A percentile compares a stretch with the other conserved stretches of the same genome.
Conservation (phyloP, 2,113 vertebrate species). For the Sturnus vulgaris region DNA sequence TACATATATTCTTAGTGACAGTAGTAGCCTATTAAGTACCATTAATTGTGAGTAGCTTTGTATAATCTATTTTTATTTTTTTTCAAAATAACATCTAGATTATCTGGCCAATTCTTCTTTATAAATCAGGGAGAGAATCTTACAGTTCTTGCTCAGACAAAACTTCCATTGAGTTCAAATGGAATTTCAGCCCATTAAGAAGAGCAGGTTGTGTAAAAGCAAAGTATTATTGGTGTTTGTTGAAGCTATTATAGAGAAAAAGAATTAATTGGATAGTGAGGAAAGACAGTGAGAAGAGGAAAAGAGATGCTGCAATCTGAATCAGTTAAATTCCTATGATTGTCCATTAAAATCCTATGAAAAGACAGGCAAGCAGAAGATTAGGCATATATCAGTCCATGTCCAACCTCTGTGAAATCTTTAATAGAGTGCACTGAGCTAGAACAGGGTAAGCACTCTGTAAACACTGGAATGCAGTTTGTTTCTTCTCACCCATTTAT, state of each 20-base stretch:
- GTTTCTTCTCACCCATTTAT: background rate
- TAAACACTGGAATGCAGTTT: background rate
- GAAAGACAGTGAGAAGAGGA: background rate
- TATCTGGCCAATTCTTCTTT: background rate
- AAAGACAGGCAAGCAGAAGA: background rate
- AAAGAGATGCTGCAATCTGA: background rate
- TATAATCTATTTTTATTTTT: conserved; percentile 37
- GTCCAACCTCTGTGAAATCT: background rate
- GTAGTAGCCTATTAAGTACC: background rate
- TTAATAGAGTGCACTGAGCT: background rate
- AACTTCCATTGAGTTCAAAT: conserved; percentile 41
- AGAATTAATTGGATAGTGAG: background rate
- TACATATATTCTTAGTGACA: background rate
- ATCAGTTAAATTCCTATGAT: background rate
- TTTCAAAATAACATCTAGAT: background rate
- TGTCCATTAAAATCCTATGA: background rate
- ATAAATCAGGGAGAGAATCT: conserved; percentile 8
- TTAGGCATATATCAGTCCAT: background rate
- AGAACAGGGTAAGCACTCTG: background rate
- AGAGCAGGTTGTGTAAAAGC: background rate
- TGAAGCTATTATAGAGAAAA: background rate
- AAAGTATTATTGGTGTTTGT: background rate
- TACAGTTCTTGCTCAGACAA: conserved; percentile 28
- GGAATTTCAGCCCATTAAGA: conserved; percentile 21
- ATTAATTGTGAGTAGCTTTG: background rate